Conservation (phyloP, 92 coral and sea anemone species). For the Palythoa grandiflora region DNA sequence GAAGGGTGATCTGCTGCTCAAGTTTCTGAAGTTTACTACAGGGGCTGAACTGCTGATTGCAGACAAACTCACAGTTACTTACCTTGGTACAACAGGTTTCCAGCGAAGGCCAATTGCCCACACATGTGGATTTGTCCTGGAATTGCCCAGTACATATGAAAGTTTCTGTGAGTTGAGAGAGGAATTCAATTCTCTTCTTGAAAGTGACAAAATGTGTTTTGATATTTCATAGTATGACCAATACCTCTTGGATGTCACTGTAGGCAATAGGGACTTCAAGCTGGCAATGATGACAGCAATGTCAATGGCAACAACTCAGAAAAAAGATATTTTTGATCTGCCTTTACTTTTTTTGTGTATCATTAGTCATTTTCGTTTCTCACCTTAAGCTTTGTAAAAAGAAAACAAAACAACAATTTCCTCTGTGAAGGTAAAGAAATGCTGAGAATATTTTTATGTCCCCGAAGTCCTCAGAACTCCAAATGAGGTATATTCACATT, state of each 20-base stretch:
- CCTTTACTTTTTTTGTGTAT: no score
- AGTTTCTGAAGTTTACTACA: constrained; percentile 21
- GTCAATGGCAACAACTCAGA: no score
- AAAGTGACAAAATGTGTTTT: background rate
- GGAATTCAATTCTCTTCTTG: constrained; percentile 10
- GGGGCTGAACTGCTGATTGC: background rate
- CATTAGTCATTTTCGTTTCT: no score
- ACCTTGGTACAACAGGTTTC: background rate
- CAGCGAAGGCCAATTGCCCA: constrained; percentile 7
- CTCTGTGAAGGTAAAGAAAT: no score
- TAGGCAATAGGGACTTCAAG: background rate
- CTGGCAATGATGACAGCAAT: no score
- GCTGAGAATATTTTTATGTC: no score
- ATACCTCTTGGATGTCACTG: background rate
- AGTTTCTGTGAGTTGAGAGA: constrained; percentile 6
- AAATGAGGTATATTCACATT: no score
- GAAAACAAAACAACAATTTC: background rate
- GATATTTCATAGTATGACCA: background rate
- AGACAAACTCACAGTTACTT: background rate
- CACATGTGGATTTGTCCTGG: constrained; percentile 11
- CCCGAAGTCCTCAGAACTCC: no score
- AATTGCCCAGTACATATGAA: constrained; percentile 1
- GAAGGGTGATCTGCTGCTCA: background rate
- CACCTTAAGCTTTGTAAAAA: no score
- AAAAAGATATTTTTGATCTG: no score